phyloP scores from a whole-genome alignment of 2,888 invertebrate genomes.

The Euzetes globulus region DNA sequence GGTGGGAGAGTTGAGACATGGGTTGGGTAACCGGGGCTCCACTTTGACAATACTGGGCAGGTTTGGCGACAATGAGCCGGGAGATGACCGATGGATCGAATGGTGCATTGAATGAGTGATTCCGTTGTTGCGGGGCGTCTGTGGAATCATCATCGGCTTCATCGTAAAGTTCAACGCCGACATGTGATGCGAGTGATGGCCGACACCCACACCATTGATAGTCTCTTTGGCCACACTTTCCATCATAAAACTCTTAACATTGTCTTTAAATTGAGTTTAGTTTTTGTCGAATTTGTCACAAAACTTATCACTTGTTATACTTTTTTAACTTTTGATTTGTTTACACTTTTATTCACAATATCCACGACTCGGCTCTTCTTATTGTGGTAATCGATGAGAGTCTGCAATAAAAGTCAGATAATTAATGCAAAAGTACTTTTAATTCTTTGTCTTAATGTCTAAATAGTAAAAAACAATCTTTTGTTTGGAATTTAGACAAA shows the following conservation, averaged over 20 bases:
- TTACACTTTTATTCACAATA: neutral
- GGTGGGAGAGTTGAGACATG: slow-evolving; percentile 29
- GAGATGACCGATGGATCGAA: slow-evolving; percentile 27
- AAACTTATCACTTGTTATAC: neutral
- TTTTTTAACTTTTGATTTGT: neutral
- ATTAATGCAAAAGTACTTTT: neutral
- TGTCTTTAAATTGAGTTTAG: neutral
- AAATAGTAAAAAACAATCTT: neutral
- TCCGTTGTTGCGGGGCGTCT: neutral
- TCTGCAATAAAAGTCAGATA: neutral
- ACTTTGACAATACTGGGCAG: slow-evolving; percentile 40
- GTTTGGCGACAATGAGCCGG: slow-evolving; percentile 39
- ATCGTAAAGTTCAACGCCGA: neutral
- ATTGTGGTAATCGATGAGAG: neutral
- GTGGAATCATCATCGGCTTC: slow-evolving; percentile 12
- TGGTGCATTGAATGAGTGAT: neutral
- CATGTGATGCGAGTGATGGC: slow-evolving; percentile 1
- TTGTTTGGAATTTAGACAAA: neutral
- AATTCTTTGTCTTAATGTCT: neutral
- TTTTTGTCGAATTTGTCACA: neutral
- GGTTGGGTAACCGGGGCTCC: slow-evolving; percentile 39
- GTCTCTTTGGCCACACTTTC: slow-evolving; percentile 19
- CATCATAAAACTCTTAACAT: neutral
- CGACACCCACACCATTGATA: neutral
- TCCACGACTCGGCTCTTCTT: neutral